Evolutionary conservation across 2,888 invertebrate genomes (phyloP).

Genomic region (Neoascia interrupta): DNA sequence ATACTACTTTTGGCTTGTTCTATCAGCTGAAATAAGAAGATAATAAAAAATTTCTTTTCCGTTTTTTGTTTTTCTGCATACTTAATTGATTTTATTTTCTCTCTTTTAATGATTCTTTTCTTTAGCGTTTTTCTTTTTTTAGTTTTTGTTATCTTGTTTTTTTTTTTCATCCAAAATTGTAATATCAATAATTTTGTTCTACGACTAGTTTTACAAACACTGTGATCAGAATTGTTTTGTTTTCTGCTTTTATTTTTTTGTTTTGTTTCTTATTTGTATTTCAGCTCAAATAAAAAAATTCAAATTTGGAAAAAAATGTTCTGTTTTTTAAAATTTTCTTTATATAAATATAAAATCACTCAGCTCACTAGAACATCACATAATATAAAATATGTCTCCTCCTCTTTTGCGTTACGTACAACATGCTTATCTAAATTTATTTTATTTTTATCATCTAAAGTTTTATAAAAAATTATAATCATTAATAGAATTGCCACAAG

Average conservation of each 20-base stretch:
- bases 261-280: constrained; percentile 21
- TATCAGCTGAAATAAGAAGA: background rate
- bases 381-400: constrained; percentile 65
- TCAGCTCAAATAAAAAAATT: constrained; percentile 55
- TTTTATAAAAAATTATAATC: constrained; percentile 25
- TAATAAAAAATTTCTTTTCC: constrained; percentile 7
- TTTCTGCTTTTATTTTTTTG: constrained; percentile 21
- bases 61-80: constrained; percentile 44
- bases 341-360: constrained; percentile 67
- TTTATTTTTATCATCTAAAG: constrained; percentile 22
- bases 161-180: constrained; percentile 42
- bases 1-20: too few species aligned
- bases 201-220: constrained; percentile 68
- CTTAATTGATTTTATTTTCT: background rate
- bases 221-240: constrained; percentile 55
- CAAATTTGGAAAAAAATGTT: constrained; percentile 49
- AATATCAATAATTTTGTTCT: constrained; percentile 67
- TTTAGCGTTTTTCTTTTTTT: constrained; percentile 55
- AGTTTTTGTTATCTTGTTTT: constrained; percentile 20
- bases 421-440: constrained; percentile 57
- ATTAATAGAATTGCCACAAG: constrained; percentile 55
- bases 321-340: too few species aligned
- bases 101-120: too few species aligned
- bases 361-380: constrained; percentile 69
- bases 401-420: constrained; percentile 56